These are phyloP conservation scores for Theonella swinhoei DNA, from an alignment of 37 sponge, comb jelly and placozoan genomes.

Conservation along the genomic window DNA sequence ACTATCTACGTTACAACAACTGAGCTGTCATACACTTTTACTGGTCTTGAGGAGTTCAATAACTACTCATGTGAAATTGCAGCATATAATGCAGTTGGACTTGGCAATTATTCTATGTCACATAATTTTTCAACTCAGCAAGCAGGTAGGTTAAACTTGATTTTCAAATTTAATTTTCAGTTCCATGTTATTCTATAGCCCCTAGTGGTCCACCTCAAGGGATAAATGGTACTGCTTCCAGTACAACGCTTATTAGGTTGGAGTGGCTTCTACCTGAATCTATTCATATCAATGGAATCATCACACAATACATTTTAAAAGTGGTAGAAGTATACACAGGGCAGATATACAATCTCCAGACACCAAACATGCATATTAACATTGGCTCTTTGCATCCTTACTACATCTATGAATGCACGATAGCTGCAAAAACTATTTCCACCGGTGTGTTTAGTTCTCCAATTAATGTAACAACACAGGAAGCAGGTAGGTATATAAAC, in stretches of 20 bases:
- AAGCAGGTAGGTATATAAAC: constrained; percentile 7
- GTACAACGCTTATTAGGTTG: constrained; percentile 14
- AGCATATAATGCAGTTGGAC: too few species aligned
- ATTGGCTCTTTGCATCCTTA: too few species aligned
- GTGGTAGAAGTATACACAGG: not conserved
- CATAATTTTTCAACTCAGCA: too few species aligned
- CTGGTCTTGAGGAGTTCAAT: constrained; percentile 1
- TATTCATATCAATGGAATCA: constrained; percentile 29
- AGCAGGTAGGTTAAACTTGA: too few species aligned
- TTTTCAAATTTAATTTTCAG: too few species aligned
- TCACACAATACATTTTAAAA: not conserved
- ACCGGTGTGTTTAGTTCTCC: not conserved
- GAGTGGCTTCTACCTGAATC: constrained; percentile 8
- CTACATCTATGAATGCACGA: too few species aligned
- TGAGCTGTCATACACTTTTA: not conserved
- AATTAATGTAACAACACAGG: not conserved
- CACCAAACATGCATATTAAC: not conserved
- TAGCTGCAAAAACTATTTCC: constrained; percentile 6
- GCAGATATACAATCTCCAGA: not conserved
- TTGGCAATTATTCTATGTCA: too few species aligned
- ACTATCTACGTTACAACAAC: too few species aligned
- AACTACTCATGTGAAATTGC: not conserved
- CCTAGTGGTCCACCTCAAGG: constrained; percentile 42
- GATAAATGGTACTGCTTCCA: not conserved
- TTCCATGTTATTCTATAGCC: constrained; percentile 9